Conservation (phyloP, 2,888 invertebrate species). For the Marasmarcha lunaedactyla region DNA sequence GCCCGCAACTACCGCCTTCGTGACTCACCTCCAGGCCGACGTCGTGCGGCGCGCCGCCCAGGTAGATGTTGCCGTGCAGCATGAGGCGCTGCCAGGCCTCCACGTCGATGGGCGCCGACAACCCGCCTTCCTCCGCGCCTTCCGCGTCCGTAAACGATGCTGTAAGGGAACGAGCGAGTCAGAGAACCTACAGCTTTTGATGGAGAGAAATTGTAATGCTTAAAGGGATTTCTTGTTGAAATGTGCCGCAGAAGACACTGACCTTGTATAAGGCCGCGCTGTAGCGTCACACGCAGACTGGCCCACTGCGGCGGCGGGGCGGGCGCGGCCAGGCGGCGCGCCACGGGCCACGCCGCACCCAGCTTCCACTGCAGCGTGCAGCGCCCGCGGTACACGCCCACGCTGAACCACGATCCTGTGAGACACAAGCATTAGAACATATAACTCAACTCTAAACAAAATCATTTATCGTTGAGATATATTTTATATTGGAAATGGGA, state of each 20-base stretch:
- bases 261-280: no score
- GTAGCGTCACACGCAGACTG: no score
- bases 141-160: slow-evolving; percentile 48
- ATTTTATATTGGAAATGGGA: no score
- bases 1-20: no score
- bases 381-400: slow-evolving; percentile 76
- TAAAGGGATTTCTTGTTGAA: no score
- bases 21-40: slow-evolving; percentile 5
- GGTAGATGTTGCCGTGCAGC: slow-evolving; percentile 42
- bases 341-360: slow-evolving; percentile 35
- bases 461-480: no score
- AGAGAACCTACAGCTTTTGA: no score
- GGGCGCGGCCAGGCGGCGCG: slow-evolving; percentile 44
- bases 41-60: slow-evolving; percentile 37
- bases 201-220: no score
- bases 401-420: slow-evolving; percentile 74
- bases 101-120: slow-evolving; percentile 57
- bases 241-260: no score
- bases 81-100: slow-evolving; percentile 61
- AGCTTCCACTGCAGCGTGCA: slow-evolving; percentile 78
- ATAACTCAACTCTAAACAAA: background rate
- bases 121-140: slow-evolving; percentile 38
- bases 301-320: slow-evolving; percentile 4
- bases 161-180: no score
- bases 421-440: background rate